Evolutionary conservation across 1,140 invertebrate genomes (phyloP).

Genomic region (Heliothis virescens): DNA sequence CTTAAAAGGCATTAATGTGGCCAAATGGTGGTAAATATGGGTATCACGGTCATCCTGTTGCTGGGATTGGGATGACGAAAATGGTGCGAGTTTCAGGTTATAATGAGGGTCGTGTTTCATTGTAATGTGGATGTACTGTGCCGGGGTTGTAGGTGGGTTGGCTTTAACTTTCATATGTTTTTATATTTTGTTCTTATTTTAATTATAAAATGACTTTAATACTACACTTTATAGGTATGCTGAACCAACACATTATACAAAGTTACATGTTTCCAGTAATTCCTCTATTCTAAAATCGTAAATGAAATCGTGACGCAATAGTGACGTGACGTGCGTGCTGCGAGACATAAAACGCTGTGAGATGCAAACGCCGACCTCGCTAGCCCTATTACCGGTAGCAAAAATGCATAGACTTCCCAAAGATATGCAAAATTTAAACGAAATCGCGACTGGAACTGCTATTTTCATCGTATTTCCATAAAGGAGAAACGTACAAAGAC

Average conservation of each 20-base stretch:
- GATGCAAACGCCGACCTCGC: neutral
- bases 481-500: constrained; percentile 40
- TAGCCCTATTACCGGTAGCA: neutral
- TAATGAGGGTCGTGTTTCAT: neutral
- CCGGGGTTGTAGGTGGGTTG: too few species aligned
- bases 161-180: too few species aligned
- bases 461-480: constrained; percentile 29
- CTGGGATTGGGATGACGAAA: neutral
- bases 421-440: constrained; percentile 11
- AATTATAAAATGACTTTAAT: too few species aligned
- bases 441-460: constrained; percentile 16
- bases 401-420: constrained; percentile 12
- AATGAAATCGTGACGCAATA: constrained; percentile 11
- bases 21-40: constrained; percentile 24
- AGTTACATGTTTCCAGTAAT: neutral
- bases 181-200: too few species aligned
- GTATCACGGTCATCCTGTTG: constrained; percentile 11
- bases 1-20: constrained; percentile 23
- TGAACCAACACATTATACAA: too few species aligned
- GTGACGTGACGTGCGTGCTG: neutral
- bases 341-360: constrained; percentile 16
- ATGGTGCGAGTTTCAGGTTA: neutral
- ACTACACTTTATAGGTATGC: too few species aligned
- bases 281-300: neutral
- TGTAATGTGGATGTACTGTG: too few species aligned